Evolutionary conservation across 2,888 invertebrate species (phyloP), one percentile per base, ranked within the genome.

Genomic region (Choreutis nemorana): DNA sequence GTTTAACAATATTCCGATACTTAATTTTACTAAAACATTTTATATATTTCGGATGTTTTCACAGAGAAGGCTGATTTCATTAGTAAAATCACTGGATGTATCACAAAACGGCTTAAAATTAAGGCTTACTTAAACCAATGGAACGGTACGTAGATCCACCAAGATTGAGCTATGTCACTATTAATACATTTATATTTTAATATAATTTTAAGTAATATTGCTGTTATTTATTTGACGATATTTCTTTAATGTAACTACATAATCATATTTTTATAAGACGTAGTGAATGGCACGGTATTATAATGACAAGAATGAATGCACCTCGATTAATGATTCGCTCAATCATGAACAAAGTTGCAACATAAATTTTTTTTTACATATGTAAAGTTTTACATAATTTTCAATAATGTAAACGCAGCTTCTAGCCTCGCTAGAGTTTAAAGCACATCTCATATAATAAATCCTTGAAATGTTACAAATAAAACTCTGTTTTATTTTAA

Each of bases 221-320:
- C 72, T 72, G 75, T 77, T 73, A 75, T 67, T 61, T 45, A 65
- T 51, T 67, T 68, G 67, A 68, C 66, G 68, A 60, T 51, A 55
- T 58, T 61, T 58, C 56, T 54, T 56, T 58, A 64, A 66, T 64
- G 63, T 63, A 60, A 60, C 57, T 42, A 53, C 60, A n/a, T n/a
- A n/a, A n/a, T n/a, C n/a, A n/a, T n/a, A n/a, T n/a, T n/a, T n/a
- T n/a, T n/a, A n/a, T n/a, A 67, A 64, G 67, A 68, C 63, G 55
- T 57, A 64, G 63, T 55, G 39, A 61, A 77, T 77, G 77, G 77
- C 77, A 77, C 23, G 42, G 60, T 61, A 70, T n/a, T 68, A 73
- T 73, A 73, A 73, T 73, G 73, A 77, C 75, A 62, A 72, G 72
- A 73, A n/a, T n/a, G n/a, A n/a, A n/a, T n/a, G n/a, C n/a, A n/a